Percentiles rank a stretch among this genome's conserved stretches.
These are phyloP conservation scores for Stenotaenia linearis DNA, from an alignment of 2,888 invertebrate species.

Conservation along the genomic window DNA sequence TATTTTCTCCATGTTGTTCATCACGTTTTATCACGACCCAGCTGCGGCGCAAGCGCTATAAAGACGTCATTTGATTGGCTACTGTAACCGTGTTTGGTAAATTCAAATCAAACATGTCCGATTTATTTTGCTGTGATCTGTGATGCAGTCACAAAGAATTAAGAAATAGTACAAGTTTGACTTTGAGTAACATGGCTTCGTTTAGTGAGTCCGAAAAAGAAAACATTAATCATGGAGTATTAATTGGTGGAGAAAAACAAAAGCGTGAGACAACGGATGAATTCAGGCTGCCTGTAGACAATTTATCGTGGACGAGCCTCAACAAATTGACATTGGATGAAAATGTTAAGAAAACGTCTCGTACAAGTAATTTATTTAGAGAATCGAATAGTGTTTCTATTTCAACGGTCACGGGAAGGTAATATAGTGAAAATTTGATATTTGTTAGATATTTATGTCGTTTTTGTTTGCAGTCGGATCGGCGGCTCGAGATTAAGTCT, in stretches of 20 bases:
- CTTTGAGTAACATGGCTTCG: neutral
- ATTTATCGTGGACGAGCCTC: neutral
- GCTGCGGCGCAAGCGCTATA: too few relatives aligned
- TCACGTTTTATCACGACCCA: too few relatives aligned
- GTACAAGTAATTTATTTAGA: neutral
- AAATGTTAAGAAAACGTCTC: neutral
- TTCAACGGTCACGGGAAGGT: neutral
- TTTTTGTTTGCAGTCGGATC: neutral
- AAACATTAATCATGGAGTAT: neutral
- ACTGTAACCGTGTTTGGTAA: too few relatives aligned
- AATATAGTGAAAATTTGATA: neutral
- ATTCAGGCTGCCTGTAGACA: neutral
- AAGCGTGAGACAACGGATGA: too few relatives aligned
- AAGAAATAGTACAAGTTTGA: neutral
- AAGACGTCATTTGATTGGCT: too few relatives aligned
- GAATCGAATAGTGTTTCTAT: neutral
- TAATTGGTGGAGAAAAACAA: neutral
- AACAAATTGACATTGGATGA: neutral
- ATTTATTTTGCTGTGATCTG: neutral
- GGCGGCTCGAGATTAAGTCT: neutral
- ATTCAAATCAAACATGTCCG: neutral
- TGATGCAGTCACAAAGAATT: too few relatives aligned
- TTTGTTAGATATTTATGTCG: neutral
- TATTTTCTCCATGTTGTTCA: too few relatives aligned
- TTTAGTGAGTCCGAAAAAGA: neutral